A percentile compares a stretch with the other conserved stretches of the same genome.
Conservation (phyloP, 2,888 invertebrate genomes). For the Eupithecia subfuscata region DNA sequence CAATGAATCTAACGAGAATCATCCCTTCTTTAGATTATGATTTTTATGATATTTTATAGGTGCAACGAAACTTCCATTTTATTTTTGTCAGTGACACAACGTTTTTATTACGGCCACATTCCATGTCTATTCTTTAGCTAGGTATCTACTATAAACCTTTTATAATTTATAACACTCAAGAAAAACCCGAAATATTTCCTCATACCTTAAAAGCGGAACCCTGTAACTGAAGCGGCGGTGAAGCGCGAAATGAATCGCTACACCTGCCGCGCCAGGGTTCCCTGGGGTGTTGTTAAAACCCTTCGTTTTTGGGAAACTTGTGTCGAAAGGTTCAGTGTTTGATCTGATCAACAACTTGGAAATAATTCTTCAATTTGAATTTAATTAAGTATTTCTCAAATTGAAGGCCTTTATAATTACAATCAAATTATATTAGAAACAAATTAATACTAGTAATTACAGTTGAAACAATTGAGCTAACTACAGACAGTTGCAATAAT, state of each 20-base stretch:
- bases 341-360: neutral
- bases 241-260: conserved; percentile 48
- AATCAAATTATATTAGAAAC: too few relatives aligned
- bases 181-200: conserved; percentile 12
- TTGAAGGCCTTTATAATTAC: too few relatives aligned
- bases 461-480: too few relatives aligned
- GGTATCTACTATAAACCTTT: neutral
- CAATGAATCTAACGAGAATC: too few relatives aligned
- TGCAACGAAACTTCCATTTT: neutral
- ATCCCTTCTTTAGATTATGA: too few relatives aligned
- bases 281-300: conserved; percentile 13
- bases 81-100: neutral
- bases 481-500: too few relatives aligned
- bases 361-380: neutral
- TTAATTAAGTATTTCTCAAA: neutral
- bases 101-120: neutral
- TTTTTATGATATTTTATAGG: too few relatives aligned
- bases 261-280: conserved; percentile 40
- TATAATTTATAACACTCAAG: conserved; percentile 7
- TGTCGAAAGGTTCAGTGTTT: neutral
- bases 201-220: conserved; percentile 52
- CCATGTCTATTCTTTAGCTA: neutral
- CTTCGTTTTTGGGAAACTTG: neutral
- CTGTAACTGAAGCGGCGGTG: conserved; percentile 48
- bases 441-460: too few relatives aligned